Evolutionary conservation across 2,888 invertebrate species (phyloP).

Genomic region (Drosophila fungiperda): DNA sequence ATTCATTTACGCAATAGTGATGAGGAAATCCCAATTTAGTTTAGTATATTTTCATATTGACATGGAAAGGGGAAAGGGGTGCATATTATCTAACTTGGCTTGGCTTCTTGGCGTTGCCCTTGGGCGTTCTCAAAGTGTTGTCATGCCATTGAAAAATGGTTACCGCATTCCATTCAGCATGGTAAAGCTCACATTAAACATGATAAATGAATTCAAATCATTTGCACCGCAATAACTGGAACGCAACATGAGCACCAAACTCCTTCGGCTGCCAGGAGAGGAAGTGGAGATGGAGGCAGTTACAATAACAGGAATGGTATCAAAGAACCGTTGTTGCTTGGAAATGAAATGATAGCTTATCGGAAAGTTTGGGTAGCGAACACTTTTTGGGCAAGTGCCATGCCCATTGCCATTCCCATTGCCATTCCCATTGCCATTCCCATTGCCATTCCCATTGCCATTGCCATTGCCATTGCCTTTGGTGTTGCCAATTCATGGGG

Average conservation of each 20-base stretch:
- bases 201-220: conserved; percentile 79
- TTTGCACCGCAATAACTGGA: conserved; percentile 70
- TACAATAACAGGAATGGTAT: conserved; percentile 23
- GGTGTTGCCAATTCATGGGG: conserved; percentile 14
- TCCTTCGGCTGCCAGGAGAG: conserved; percentile 15
- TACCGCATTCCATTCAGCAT: conserved; percentile 56
- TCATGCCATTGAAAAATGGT: conserved; percentile 65
- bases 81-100: conserved; percentile 37
- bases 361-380: conserved; percentile 45
- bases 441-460: conserved; percentile 1
- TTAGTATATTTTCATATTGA: not conserved
- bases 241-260: conserved; percentile 25
- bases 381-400: conserved; percentile 58
- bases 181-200: conserved; percentile 63
- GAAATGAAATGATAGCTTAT: conserved; percentile 74
- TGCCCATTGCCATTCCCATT: conserved; percentile 2
- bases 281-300: not conserved
- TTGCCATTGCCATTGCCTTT: conserved; percentile 16
- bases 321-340: conserved; percentile 44
- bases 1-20: conserved; percentile 2
- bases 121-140: conserved; percentile 41
- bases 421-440: conserved; percentile 15
- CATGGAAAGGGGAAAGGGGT: not conserved
- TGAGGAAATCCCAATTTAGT: not conserved
- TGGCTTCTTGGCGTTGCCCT: conserved; percentile 29